phyloP scores from a whole-genome alignment of 2,797 vertebrate genomes.

The Emys orbicularis region DNA sequence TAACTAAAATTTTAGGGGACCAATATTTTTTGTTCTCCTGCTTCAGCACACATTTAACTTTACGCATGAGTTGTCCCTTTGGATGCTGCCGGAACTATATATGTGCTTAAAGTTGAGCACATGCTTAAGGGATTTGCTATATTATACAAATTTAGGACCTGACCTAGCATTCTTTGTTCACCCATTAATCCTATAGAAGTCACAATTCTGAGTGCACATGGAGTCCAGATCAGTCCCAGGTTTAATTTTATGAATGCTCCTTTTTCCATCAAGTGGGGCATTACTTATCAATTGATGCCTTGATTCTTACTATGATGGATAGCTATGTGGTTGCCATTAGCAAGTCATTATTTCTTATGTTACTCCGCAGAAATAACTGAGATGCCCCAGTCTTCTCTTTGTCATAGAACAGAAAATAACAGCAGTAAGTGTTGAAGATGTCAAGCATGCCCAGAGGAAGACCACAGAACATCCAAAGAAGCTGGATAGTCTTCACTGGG shows the following conservation, averaged over 20 bases:
- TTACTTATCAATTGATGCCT: neutral
- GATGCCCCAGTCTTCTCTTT: neutral
- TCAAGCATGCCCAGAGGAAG: too few species aligned
- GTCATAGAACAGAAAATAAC: neutral
- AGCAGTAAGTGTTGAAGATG: neutral
- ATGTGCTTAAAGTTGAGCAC: neutral
- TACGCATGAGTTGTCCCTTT: neutral
- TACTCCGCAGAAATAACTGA: neutral
- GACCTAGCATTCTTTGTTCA: neutral
- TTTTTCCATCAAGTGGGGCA: neutral
- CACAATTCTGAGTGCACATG: neutral
- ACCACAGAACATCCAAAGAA: neutral
- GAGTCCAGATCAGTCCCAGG: too few species aligned
- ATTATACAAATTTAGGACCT: neutral
- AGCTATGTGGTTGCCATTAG: neutral
- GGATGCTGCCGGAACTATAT: slow-evolving; percentile 9
- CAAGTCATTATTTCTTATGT: neutral
- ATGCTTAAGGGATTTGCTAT: slow-evolving; percentile 10
- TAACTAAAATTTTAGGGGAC: neutral
- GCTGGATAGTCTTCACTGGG: neutral
- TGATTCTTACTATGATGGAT: neutral
- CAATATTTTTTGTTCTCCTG: neutral
- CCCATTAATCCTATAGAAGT: neutral
- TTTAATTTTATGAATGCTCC: too few species aligned
- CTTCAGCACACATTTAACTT: neutral